These are phyloP conservation scores for Trichogramma dendrolimi DNA, from an alignment of 2,888 invertebrate species.

Conservation along the genomic window DNA sequence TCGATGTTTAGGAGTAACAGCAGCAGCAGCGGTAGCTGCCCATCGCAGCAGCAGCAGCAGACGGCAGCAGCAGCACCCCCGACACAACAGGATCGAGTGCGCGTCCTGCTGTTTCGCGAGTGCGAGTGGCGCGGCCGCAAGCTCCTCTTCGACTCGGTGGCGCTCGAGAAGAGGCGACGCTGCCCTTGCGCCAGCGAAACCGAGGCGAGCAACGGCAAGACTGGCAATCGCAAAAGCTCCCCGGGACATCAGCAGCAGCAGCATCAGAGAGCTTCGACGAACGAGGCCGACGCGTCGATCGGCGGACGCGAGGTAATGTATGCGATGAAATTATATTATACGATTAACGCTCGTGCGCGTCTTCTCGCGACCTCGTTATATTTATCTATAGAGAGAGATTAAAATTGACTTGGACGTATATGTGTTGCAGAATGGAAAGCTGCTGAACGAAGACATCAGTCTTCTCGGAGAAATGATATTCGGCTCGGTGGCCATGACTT, in stretches of 20 bases:
- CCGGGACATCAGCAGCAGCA: conserved; percentile 22
- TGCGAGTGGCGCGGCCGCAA: conserved; percentile 78
- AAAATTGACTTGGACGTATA: not conserved
- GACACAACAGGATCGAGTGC: conserved; percentile 60
- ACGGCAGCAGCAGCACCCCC: no score
- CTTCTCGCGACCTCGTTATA: not conserved
- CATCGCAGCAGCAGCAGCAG: no score
- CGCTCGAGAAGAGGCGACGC: conserved; percentile 46
- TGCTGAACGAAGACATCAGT: conserved; percentile 59
- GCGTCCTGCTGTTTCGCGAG: conserved; percentile 79
- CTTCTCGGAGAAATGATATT: conserved; percentile 88
- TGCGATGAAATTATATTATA: no score
- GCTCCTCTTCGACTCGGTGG: conserved; percentile 77
- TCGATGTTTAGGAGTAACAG: no score
- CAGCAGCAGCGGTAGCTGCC: no score
- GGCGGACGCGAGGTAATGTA: no score
- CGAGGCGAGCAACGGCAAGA: not conserved
- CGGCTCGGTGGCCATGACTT: conserved; percentile 85
- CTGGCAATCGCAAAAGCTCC: conserved; percentile 26
- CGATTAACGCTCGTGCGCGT: no score
- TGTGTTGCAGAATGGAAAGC: conserved; percentile 56
- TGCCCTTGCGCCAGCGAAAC: not conserved
- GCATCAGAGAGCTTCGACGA: not conserved
- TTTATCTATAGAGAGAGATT: not conserved
- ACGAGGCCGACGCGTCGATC: not conserved